These are phyloP conservation scores for Drosophila greeni DNA, from an alignment of 2,888 invertebrate genomes.

Conservation along the genomic window DNA sequence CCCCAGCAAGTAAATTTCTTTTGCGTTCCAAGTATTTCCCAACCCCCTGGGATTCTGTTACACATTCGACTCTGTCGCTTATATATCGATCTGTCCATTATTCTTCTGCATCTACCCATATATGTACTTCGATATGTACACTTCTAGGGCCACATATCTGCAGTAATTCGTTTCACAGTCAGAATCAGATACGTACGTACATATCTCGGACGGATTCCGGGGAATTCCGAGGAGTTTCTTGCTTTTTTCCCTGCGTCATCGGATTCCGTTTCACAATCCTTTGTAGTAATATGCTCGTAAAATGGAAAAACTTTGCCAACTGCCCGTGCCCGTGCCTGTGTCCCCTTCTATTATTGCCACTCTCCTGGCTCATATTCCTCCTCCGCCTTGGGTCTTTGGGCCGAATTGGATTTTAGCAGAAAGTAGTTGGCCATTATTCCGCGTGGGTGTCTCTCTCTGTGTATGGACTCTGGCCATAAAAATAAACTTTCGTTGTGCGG, in stretches of 20 bases:
- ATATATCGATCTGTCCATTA: slow-evolving; percentile 5
- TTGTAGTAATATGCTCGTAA: slow-evolving; percentile 18
- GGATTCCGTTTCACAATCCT: slow-evolving; percentile 21
- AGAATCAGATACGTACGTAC: background rate
- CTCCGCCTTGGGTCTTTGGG: slow-evolving; percentile 26
- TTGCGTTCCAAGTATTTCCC: background rate
- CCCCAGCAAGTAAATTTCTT: background rate
- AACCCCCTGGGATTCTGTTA: background rate
- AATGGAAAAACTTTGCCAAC: slow-evolving; percentile 13
- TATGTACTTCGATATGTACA: background rate
- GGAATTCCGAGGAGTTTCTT: slow-evolving; percentile 4
- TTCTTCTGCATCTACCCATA: background rate
- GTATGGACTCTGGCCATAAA: slow-evolving; percentile 46
- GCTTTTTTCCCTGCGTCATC: slow-evolving; percentile 14
- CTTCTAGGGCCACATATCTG: slow-evolving; percentile 3
- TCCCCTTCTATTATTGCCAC: background rate
- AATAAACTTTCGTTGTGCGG: slow-evolving; percentile 46
- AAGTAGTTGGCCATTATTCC: slow-evolving; percentile 32
- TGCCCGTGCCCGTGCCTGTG: background rate
- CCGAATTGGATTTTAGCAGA: slow-evolving; percentile 50
- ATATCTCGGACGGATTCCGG: slow-evolving; percentile 7
- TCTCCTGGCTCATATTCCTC: slow-evolving; percentile 10
- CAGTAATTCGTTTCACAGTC: slow-evolving; percentile 9
- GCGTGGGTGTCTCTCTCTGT: slow-evolving; percentile 14
- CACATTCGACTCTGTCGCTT: slow-evolving; percentile 5